Conservation (phyloP, 2,888 invertebrate genomes). For the Ametastegia equiseti region DNA sequence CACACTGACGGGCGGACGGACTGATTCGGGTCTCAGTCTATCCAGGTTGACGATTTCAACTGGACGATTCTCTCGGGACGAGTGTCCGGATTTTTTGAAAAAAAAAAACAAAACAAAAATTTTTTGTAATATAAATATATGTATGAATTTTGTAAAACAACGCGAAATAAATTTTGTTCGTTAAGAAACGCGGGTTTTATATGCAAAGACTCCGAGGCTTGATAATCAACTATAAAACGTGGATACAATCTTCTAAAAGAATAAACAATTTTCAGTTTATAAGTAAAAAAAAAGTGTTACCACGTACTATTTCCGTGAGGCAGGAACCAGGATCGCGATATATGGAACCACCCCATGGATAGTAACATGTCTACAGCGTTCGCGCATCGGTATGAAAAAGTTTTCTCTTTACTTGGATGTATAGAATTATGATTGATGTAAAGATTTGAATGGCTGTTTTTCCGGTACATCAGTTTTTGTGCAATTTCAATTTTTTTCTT, state of each 20-base stretch:
- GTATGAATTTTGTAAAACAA: background rate
- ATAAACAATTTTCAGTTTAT: too few species aligned
- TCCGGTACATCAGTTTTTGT: background rate
- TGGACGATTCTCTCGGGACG: constrained; percentile 5
- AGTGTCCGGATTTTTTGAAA: background rate
- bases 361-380: constrained; percentile 75
- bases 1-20: constrained; percentile 40
- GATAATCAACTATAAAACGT: too few species aligned
- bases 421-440: background rate
- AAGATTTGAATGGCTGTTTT: background rate
- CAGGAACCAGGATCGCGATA: constrained; percentile 61
- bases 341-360: constrained; percentile 74
- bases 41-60: constrained; percentile 43
- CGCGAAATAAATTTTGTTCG: background rate
- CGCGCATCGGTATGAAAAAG: constrained; percentile 68
- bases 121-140: too few species aligned
- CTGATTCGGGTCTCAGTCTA: constrained; percentile 46
- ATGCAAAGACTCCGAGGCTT: too few species aligned
- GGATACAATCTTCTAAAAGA: too few species aligned
- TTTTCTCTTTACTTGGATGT: too few species aligned
- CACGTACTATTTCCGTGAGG: constrained; percentile 41
- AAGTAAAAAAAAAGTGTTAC: constrained; percentile 45
- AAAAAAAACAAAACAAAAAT: background rate
- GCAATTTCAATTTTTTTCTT: background rate
- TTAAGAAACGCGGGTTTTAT: background rate